Percentiles rank a stretch among this genome's conserved stretches.
Evolutionary conservation across 2,888 invertebrate species (phyloP).

Genomic region (Cynaeus angustus): DNA sequence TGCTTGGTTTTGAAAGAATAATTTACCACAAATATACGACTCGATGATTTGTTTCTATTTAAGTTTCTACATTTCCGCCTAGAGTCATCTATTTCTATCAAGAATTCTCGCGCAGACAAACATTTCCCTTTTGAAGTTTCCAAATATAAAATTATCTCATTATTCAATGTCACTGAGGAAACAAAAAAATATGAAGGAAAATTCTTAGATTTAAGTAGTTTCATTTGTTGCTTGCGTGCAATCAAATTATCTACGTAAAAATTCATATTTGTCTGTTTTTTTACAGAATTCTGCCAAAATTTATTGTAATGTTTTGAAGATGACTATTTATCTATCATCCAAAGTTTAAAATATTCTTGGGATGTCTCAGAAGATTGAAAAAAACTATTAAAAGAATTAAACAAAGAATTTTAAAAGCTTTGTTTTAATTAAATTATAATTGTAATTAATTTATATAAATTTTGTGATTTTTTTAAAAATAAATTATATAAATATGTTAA

Average conservation of each 20-base stretch:
- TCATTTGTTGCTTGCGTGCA: neutral
- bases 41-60: constrained; percentile 16
- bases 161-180: constrained; percentile 31
- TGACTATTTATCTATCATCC: too few relatives aligned
- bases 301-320: too few relatives aligned
- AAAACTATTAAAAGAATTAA: too few relatives aligned
- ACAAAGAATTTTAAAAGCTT: too few relatives aligned
- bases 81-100: constrained; percentile 31
- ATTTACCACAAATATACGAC: constrained; percentile 36
- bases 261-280: neutral
- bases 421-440: too few relatives aligned
- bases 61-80: constrained; percentile 18
- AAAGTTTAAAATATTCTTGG: too few relatives aligned
- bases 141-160: constrained; percentile 38
- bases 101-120: constrained; percentile 37
- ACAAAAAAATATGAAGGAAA: constrained; percentile 3
- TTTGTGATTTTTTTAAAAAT: too few relatives aligned
- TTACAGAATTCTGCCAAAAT: too few relatives aligned
- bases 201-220: constrained; percentile 25
- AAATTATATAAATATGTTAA: too few relatives aligned
- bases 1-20: neutral
- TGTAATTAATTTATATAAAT: too few relatives aligned
- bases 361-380: too few relatives aligned
- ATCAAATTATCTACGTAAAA: too few relatives aligned
- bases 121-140: constrained; percentile 43